phyloP scores from a whole-genome alignment of 2,113 vertebrate genomes.

The Corydoras sp. region DNA sequence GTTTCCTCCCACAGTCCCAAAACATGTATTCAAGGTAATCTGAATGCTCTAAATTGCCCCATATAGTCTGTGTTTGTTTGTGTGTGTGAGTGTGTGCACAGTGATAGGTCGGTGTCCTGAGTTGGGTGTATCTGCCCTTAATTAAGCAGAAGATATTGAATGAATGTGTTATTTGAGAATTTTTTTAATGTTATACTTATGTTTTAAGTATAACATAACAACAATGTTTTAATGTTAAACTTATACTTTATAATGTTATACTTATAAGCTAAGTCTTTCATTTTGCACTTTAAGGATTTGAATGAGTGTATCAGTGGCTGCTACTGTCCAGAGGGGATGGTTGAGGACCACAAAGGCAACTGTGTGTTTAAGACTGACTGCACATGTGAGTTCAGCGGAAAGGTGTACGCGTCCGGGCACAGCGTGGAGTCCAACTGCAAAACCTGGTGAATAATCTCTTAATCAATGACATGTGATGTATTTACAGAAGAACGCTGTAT shows the following conservation, averaged over 20 bases:
- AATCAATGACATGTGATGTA: too few species aligned
- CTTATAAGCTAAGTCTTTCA: too few species aligned
- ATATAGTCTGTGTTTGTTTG: too few species aligned
- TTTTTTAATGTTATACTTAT: neutral
- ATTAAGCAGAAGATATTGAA: too few species aligned
- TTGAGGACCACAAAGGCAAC: conserved; percentile 57
- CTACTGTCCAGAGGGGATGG: conserved; percentile 56
- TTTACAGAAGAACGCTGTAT: too few species aligned
- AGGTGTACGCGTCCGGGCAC: conserved; percentile 51
- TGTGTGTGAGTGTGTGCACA: too few species aligned
- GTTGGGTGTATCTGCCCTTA: too few species aligned
- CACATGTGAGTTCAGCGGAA: conserved; percentile 57
- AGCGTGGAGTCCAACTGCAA: conserved; percentile 52
- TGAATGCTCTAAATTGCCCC: too few species aligned
- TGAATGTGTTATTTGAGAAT: too few species aligned
- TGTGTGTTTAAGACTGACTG: conserved; percentile 59
- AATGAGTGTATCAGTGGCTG: conserved; percentile 56
- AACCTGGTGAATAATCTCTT: conserved; percentile 51
- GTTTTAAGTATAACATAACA: neutral
- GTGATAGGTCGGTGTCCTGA: too few species aligned
- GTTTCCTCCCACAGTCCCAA: too few species aligned
- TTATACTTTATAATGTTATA: neutral
- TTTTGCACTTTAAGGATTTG: conserved; percentile 37
- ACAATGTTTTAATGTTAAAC: neutral
- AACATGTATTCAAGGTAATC: too few species aligned